Evolutionary conservation across 2,888 invertebrate species (phyloP).

Genomic region (Eurytoma californica): DNA sequence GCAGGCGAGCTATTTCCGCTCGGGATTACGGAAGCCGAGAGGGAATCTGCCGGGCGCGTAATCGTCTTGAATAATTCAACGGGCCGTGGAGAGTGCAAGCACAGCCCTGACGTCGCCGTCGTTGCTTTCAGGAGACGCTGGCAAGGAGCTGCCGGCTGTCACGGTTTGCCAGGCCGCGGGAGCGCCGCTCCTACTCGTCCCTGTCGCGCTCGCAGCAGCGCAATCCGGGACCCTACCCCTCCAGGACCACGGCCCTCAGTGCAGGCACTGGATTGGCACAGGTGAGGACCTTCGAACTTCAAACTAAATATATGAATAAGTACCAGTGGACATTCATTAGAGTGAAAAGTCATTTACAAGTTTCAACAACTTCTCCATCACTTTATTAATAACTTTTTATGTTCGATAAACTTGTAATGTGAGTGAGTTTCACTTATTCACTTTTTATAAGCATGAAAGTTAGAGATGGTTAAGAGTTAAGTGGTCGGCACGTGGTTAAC

Average conservation of each 20-base stretch:
- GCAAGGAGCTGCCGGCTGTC: conserved; percentile 74
- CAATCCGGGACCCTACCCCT: conserved; percentile 76
- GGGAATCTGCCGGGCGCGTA: not conserved
- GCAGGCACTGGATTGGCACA: conserved; percentile 62
- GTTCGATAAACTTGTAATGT: too few species aligned
- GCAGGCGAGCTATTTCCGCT: not conserved
- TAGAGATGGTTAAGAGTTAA: too few species aligned
- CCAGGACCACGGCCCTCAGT: conserved; percentile 61
- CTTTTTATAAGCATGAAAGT: too few species aligned
- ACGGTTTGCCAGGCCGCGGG: conserved; percentile 64
- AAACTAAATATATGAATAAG: too few species aligned
- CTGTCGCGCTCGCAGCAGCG: conserved; percentile 78
- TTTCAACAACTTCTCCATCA: not conserved
- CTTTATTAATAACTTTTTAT: too few species aligned
- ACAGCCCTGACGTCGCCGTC: not conserved
- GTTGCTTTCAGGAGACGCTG: conserved; percentile 79
- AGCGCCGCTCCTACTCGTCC: conserved; percentile 79
- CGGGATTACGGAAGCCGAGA: not conserved
- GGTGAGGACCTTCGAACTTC: conserved; percentile 51
- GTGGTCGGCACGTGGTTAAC: too few species aligned
- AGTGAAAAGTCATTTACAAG: too few species aligned
- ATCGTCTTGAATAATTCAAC: conserved; percentile 20
- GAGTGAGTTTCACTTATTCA: too few species aligned
- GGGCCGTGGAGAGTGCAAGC: not conserved
- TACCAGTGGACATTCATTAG: too few species aligned